Base-by-base conservation (phyloP, 2,797 vertebrate genomes). In the Pelodytes ibericus region DNA sequence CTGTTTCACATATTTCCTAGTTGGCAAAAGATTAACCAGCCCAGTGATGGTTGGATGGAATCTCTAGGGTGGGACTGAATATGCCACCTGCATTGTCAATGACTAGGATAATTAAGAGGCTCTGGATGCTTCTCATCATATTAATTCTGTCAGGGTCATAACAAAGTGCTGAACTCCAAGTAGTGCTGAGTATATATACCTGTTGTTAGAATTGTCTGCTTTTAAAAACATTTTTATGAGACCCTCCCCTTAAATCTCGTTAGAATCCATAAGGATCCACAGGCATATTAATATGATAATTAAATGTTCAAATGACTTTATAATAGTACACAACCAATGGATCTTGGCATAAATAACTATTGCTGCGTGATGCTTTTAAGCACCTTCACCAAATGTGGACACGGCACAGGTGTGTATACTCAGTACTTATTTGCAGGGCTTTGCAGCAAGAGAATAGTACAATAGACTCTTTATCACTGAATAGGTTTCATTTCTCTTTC, bases 1-100 rank as follows among this genome's bases (percentile, higher is more conserved):
- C 69, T 73, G 64, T 41, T 76, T 66, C 22, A 13, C 71, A 65
- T 62, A 31, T 69, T 65, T 73, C 71, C 41, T 60, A 51, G 22
- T 59, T 51, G 41, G 47, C 58, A 56, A 78, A 61, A 47, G 51
- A n/a, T 51, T 33, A 18, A 44, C 41, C 26, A 58, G 25, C 60
- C 59, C 29, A 65, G 71, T 56, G 24, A 63, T 72, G 25, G 22
- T 15, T 49, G 31, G 29, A 8, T 7, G 44, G 53, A 64, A 30
- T 8, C 15, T 59, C 44, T 44, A 61, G 76, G 39, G 75, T 65
- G n/a, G 69, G 74, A 25, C 57, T 63, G 64, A 30, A 44, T 69
- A 30, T 69, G 44, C 44, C 47, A 67, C 63, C 76, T 47, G 36
- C 53, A 65, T 39, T 18, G 31, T 25, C 58, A 15, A 33, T 25